Evolutionary conservation across 2,888 invertebrate species (phyloP).

Genomic region (Furcula furcula): DNA sequence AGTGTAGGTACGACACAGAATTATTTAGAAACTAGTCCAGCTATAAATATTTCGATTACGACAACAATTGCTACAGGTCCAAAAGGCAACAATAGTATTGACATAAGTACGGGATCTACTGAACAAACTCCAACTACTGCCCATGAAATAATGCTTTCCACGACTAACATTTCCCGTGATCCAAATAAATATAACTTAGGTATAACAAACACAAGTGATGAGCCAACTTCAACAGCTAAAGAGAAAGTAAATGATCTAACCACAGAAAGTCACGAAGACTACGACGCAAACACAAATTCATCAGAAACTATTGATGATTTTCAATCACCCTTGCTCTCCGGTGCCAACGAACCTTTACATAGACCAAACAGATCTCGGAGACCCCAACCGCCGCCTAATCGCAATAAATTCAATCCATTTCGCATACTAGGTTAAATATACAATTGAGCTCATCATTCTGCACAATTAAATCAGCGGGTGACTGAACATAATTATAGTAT

Average conservation of each 20-base stretch:
- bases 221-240: slow-evolving; percentile 9
- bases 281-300: slow-evolving; percentile 34
- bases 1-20: slow-evolving; percentile 10
- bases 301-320: slow-evolving; percentile 57
- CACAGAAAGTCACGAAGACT: slow-evolving; percentile 26
- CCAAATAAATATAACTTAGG: slow-evolving; percentile 1
- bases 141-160: slow-evolving; percentile 9
- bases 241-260: slow-evolving; percentile 8
- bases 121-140: slow-evolving; percentile 12
- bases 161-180: slow-evolving; percentile 9
- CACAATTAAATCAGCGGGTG: slow-evolving; percentile 47
- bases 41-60: slow-evolving; percentile 14
- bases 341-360: slow-evolving; percentile 65
- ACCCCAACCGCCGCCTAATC: slow-evolving; percentile 55
- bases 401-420: slow-evolving; percentile 74
- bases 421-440: slow-evolving; percentile 69
- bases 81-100: slow-evolving; percentile 8
- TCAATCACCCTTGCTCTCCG: slow-evolving; percentile 70
- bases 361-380: slow-evolving; percentile 66
- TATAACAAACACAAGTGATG: slow-evolving; percentile 5
- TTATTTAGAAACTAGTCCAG: slow-evolving; percentile 9
- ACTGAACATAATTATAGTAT: slow-evolving; percentile 37
- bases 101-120: slow-evolving; percentile 11
- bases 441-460: slow-evolving; percentile 39
- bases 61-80: not conserved